Evolutionary conservation across 2,113 vertebrate genomes (phyloP).

Genomic region (Sebastes schlegelii): DNA sequence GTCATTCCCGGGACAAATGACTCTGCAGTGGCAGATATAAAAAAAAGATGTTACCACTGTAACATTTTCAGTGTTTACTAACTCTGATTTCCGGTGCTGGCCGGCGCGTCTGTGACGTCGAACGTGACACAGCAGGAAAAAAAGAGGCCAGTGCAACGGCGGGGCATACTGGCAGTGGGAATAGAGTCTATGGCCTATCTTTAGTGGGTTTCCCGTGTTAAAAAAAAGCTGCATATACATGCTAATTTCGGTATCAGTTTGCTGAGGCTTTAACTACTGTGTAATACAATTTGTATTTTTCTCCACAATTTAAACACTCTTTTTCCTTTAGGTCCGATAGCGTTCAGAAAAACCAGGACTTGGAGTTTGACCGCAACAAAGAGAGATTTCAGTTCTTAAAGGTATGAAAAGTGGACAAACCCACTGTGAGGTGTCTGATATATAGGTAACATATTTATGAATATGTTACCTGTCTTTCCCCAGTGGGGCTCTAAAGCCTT

Average conservation of each 20-base stretch:
- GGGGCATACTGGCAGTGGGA: too few relatives aligned
- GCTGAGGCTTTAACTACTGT: not conserved
- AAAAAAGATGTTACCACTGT: too few relatives aligned
- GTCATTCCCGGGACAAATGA: too few relatives aligned
- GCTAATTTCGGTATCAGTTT: not conserved
- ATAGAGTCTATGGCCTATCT: too few relatives aligned
- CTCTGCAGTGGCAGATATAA: too few relatives aligned
- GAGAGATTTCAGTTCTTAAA: conserved; percentile 99
- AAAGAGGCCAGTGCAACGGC: too few relatives aligned
- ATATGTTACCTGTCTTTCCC: conserved; percentile 32
- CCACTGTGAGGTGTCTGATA: not conserved
- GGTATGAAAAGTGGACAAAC: conserved; percentile 77
- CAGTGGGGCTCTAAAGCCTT: conserved; percentile 98
- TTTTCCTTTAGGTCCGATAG: conserved; percentile 89
- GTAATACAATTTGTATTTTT: not conserved
- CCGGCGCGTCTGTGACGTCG: too few relatives aligned
- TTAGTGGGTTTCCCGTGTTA: too few relatives aligned
- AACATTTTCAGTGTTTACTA: too few relatives aligned
- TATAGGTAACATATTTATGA: not conserved
- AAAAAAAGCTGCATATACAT: too few relatives aligned
- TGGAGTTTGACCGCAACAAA: conserved; percentile 98
- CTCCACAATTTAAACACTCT: not conserved
- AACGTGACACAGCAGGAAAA: too few relatives aligned
- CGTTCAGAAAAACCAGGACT: conserved; percentile 96
- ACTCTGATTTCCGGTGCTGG: too few relatives aligned